A percentile compares a stretch with the other conserved stretches of the same genome.
phyloP scores from a whole-genome alignment of 2,888 invertebrate species.

The Xestia sexstrigata region DNA sequence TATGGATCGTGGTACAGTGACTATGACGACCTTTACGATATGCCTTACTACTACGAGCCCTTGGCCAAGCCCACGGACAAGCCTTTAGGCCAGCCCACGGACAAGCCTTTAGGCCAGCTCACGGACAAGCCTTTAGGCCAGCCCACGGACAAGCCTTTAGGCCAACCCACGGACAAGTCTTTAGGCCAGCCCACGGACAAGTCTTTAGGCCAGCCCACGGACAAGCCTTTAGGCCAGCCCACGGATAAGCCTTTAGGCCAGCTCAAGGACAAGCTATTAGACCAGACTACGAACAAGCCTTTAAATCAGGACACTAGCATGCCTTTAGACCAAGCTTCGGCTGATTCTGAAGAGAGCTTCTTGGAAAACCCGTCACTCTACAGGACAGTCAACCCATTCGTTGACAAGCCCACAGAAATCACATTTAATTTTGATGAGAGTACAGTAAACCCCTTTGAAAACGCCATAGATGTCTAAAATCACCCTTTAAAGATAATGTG shows the following conservation, averaged over 20 bases:
- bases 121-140: neutral
- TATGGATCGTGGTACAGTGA: neutral
- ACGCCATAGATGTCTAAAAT: neutral
- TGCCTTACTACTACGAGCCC: neutral
- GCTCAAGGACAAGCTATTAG: neutral
- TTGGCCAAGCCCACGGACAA: neutral
- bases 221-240: neutral
- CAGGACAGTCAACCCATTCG: conserved; percentile 5
- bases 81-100: neutral
- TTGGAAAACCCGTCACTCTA: conserved; percentile 2
- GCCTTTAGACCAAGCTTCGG: neutral
- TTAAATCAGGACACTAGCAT: neutral
- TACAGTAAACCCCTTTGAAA: conserved; percentile 4
- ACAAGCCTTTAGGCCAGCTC: neutral
- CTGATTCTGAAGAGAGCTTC: neutral
- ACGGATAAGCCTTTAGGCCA: neutral
- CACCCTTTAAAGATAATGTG: too few relatives aligned
- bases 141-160: neutral
- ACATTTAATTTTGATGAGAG: neutral
- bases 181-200: neutral
- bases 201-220: neutral
- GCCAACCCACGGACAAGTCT: neutral
- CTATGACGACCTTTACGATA: neutral
- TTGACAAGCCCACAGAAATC: neutral
- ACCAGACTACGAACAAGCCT: neutral